Conservation (phyloP, 2,888 invertebrate species). For the Acronicta leporina region DNA sequence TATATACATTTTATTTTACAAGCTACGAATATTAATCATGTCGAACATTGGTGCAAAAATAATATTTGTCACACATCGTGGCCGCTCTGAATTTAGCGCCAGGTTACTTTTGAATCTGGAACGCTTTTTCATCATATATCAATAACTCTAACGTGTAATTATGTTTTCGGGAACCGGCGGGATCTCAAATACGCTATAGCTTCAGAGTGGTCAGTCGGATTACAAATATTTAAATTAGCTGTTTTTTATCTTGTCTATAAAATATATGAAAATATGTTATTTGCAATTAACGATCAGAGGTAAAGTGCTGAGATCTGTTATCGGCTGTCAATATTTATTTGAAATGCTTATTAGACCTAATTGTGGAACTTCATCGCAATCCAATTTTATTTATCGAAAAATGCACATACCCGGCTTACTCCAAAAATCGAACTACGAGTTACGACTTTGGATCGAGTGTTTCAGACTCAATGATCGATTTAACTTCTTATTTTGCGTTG, state of each 20-base stretch:
- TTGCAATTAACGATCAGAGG: conserved; percentile 4
- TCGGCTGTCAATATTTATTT: conserved; percentile 23
- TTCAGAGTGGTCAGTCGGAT: conserved; percentile 2
- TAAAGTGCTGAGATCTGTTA: conserved; percentile 32
- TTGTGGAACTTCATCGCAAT: not conserved
- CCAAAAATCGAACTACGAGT: no score
- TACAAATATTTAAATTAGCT: conserved; percentile 5
- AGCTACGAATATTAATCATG: conserved; percentile 16
- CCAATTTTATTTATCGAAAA: no score
- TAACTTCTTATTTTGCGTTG: no score
- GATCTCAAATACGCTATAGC: no score
- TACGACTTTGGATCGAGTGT: no score
- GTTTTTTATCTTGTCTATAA: conserved; percentile 22
- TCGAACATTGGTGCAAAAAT: no score
- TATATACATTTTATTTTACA: conserved; percentile 14
- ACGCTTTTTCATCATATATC: no score
- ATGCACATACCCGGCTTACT: no score
- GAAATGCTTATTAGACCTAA: not conserved
- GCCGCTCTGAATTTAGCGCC: not conserved
- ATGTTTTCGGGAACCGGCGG: no score
- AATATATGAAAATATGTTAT: conserved; percentile 11
- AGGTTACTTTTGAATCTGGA: no score
- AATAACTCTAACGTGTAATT: no score
- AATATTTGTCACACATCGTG: not conserved
- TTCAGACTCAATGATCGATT: no score